Percentiles rank a stretch among this genome's conserved stretches.
Evolutionary conservation across 2,797 vertebrate species (phyloP).

Genomic region (Epinephelus awoara): DNA sequence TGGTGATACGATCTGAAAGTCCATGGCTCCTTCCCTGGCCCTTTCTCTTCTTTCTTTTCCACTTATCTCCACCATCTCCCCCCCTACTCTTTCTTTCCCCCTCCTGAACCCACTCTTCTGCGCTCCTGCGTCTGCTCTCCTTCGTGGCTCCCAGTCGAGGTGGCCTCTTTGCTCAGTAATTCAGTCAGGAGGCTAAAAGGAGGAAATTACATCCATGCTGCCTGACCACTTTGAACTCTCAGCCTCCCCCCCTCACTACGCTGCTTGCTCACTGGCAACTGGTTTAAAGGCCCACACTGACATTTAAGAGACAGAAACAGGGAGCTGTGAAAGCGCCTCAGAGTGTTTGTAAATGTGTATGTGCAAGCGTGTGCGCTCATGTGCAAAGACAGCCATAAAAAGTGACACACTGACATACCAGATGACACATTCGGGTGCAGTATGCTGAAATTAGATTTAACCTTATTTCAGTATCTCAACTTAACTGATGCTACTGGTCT

Average conservation of each 20-base stretch:
- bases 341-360: slow-evolving; percentile 27
- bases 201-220: slow-evolving; percentile 73
- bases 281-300: slow-evolving; percentile 67
- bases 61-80: slow-evolving; percentile 58
- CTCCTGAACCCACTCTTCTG: slow-evolving; percentile 22
- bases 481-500: not conserved
- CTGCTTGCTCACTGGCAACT: slow-evolving; percentile 56
- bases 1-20: slow-evolving; percentile 51
- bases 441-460: slow-evolving; percentile 14
- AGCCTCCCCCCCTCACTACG: slow-evolving; percentile 12
- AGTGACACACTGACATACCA: slow-evolving; percentile 17
- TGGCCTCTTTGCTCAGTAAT: slow-evolving; percentile 67
- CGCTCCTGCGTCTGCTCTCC: slow-evolving; percentile 27
- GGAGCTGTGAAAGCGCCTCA: slow-evolving; percentile 42
- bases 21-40: slow-evolving; percentile 19
- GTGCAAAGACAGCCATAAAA: slow-evolving; percentile 27
- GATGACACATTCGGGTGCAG: slow-evolving; percentile 14
- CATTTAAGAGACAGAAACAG: slow-evolving; percentile 72
- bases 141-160: slow-evolving; percentile 46
- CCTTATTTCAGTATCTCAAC: not conserved
- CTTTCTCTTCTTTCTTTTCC: slow-evolving; percentile 36
- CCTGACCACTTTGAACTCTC: slow-evolving; percentile 68
- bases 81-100: not conserved
- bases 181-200: slow-evolving; percentile 74
- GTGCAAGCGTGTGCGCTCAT: slow-evolving; percentile 16